Percentiles rank a stretch among this genome's conserved stretches.
These are phyloP conservation scores for Danio tinwini DNA, from an alignment of 2,797 vertebrate genomes.

Conservation along the genomic window DNA sequence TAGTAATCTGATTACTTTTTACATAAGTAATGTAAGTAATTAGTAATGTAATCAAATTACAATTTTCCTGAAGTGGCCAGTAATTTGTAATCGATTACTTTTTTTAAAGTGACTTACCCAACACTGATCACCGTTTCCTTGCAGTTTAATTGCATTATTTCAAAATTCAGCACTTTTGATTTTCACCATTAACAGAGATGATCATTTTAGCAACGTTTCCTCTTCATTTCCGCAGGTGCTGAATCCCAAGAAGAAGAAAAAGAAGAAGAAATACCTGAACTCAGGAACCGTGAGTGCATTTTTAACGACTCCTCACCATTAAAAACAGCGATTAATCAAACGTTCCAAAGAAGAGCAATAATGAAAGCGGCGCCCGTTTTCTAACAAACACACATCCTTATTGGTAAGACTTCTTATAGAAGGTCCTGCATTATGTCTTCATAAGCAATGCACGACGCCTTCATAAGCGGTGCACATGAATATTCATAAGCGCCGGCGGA, in stretches of 20 bases:
- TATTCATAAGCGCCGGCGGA: constrained; percentile 49
- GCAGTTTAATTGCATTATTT: no score
- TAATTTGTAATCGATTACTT: no score
- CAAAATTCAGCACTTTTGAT: no score
- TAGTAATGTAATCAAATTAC: no score
- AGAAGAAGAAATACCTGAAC: constrained; percentile 85
- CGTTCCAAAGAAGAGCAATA: background rate
- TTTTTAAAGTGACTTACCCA: no score
- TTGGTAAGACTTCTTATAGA: constrained; percentile 63
- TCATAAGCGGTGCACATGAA: constrained; percentile 53
- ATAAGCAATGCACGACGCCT: constrained; percentile 58
- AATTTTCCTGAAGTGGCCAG: no score
- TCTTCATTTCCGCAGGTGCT: constrained; percentile 73
- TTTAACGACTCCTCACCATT: no score
- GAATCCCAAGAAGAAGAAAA: constrained; percentile 84
- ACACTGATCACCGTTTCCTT: no score
- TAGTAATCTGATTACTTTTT: no score
- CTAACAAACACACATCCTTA: constrained; percentile 49
- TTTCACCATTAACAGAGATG: no score
- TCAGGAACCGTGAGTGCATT: constrained; percentile 80
- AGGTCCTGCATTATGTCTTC: constrained; percentile 61
- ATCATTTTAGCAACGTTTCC: background rate
- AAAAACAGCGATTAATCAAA: background rate
- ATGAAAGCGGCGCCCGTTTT: constrained; percentile 3
- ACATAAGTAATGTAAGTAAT: no score